Evolutionary conservation across 2,888 invertebrate genomes (phyloP), one percentile per base, ranked within the genome.

Genomic region (Acronicta psi): DNA sequence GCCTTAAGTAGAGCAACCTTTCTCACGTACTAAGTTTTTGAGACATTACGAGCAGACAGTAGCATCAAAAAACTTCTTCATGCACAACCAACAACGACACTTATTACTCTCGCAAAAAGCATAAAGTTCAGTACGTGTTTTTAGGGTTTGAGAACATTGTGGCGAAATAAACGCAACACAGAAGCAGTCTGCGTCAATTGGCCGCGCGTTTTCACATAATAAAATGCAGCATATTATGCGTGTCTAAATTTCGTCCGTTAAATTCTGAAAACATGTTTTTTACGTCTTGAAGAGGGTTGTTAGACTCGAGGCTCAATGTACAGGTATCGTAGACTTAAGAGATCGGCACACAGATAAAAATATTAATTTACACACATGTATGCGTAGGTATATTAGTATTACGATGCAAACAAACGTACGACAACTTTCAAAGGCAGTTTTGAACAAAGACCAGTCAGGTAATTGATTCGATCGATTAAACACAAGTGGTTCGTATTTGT

Each of bases 21-120:
- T 90, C 90, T 86, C 90, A 90, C 81, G 82, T 81, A 64, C 65
- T 57, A 53, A 63, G 59, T 62, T 69, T 71, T 80, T 68, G 49
- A 59, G 23, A 55, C 53, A 65, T 73, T 61, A 64, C 58, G 25
- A 56, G 36, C 50, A 56, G 50, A 63, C 64, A 59, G 68, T 62
- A 65, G 55, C 69, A 69, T 63, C 53, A 63, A 49, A 61, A 61
- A 55, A 52, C 9, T n/a, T 14, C 10, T 45, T 43, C 31, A 53
- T 37, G 50, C 47, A 43, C 58, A 69, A 62, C 37, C 29, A 16
- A 60, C 23, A 40, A 44, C 46, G 42, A 38, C 42, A 58, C 59
- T 71, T 62, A 61, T 11, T 25, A 23, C 49, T 9, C 20, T 34
- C 9, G 18, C 25, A 45, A 59, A 59, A 46, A 60, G 52, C 13